Percentiles rank a stretch among this genome's conserved stretches.
phyloP scores from a whole-genome alignment of 2,113 vertebrate genomes.

The Rhabdomys dilectus region DNA sequence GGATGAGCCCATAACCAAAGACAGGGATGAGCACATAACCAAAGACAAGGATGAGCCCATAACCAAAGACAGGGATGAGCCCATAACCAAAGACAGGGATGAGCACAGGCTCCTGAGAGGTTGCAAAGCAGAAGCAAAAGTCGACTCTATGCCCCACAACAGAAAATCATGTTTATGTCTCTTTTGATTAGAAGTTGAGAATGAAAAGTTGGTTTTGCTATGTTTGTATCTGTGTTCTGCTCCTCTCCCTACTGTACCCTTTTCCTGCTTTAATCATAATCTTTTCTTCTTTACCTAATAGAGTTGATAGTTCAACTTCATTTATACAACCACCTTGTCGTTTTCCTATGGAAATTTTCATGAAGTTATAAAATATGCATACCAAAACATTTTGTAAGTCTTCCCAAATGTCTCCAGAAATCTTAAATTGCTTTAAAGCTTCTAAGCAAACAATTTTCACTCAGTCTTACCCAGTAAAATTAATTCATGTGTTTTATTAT shows the following conservation, averaged over 20 bases:
- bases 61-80: too few species aligned
- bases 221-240: background rate
- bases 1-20: too few species aligned
- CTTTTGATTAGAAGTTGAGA: background rate
- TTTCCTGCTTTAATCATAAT: background rate
- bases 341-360: constrained; percentile 39
- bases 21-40: too few species aligned
- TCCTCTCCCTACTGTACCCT: background rate
- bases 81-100: background rate
- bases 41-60: too few species aligned
- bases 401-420: constrained; percentile 17
- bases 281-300: background rate
- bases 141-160: background rate
- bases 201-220: constrained; percentile 13
- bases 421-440: background rate
- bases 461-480: background rate
- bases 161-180: background rate
- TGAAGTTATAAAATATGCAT: constrained; percentile 3
- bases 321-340: background rate
- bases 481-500: background rate
- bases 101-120: background rate
- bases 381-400: background rate
- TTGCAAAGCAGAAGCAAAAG: background rate
- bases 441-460: background rate
- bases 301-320: background rate